phyloP scores from a whole-genome alignment of 92 coral and sea anemone genomes.

The Desmophyllum pertusum region DNA sequence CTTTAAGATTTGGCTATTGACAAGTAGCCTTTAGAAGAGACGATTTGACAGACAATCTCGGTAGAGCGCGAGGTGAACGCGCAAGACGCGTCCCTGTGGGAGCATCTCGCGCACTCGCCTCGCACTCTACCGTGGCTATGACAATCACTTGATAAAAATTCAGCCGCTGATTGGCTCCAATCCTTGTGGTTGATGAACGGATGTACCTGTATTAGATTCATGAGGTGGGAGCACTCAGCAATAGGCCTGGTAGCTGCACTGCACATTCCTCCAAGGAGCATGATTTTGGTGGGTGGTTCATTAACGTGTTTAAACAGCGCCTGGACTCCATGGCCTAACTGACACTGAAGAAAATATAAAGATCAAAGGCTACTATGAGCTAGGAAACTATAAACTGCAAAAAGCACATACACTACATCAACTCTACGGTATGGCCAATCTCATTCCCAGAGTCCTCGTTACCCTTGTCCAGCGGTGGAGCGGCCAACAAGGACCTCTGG shows the following conservation, averaged over 20 bases:
- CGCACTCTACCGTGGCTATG: neutral
- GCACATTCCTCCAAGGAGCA: constrained; percentile 71
- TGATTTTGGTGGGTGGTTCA: constrained; percentile 58
- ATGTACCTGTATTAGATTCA: constrained; percentile 64
- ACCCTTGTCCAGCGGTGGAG: too few relatives aligned
- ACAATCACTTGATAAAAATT: neutral
- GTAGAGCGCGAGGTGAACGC: too few relatives aligned
- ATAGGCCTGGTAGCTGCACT: constrained; percentile 63
- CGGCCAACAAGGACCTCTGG: too few relatives aligned
- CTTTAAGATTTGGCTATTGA: too few relatives aligned
- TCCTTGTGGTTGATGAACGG: neutral
- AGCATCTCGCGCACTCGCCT: neutral
- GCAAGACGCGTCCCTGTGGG: neutral
- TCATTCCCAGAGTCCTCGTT: too few relatives aligned
- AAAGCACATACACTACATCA: too few relatives aligned
- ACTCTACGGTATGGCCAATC: too few relatives aligned
- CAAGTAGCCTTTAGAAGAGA: too few relatives aligned
- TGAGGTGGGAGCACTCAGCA: constrained; percentile 55
- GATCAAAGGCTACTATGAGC: too few relatives aligned
- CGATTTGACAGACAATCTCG: neutral
- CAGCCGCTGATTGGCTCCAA: neutral
- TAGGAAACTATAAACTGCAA: too few relatives aligned
- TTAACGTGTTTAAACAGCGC: constrained; percentile 57
- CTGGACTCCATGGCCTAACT: constrained; percentile 55
- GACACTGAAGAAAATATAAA: constrained; percentile 38